Evolutionary conservation across 2,797 vertebrate species (phyloP), one percentile per base, ranked within the genome.

Genomic region (Gallinago solitaria): DNA sequence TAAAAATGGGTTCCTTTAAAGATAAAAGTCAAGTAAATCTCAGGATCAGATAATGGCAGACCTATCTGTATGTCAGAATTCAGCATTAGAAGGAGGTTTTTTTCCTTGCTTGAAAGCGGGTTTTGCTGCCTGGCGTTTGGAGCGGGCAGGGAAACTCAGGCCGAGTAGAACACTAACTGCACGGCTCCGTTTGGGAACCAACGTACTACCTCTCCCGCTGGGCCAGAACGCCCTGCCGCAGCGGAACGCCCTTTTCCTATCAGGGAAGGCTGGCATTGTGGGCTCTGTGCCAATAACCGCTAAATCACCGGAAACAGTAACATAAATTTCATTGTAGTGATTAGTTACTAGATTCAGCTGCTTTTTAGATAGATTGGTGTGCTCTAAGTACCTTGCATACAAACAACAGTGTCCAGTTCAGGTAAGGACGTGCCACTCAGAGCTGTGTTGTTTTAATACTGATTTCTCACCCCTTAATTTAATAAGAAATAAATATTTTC

Each of bases 181-280:
- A 11, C 5, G 11, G n/a, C n/a, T 48, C 71, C 5, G 0, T 23
- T 2, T 5, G 68, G 76, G 63, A 30, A 6, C 41, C 12, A 2
- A 6, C 1, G 2, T 3, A 1, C 37, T 70, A 18, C 68, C 83
- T 63, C 28, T 12, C 4, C 11, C 7, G 0, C 16, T 2, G 65
- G 56, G 20, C 5, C 39, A 20, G 27, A 8, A 1, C 68, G n/a
- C 54, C 71, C 64, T 6, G 3, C 69, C 2, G 3, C 4, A 9
- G 65, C 0, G 5, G 2, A 7, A 23, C 3, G 2, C 68, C 37
- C 25, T 48, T 24, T 4, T 20, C 35, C 1, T 9, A 1, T 1
- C 25, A 1, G 7, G 41, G 74, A 4, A 11, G 32, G 4, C 24
- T 33, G 28, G 13, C 37, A 12, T 5, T 2, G 63, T 1, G 32